Conservation (phyloP, 1,140 invertebrate species). For the Danaus plexippus region DNA sequence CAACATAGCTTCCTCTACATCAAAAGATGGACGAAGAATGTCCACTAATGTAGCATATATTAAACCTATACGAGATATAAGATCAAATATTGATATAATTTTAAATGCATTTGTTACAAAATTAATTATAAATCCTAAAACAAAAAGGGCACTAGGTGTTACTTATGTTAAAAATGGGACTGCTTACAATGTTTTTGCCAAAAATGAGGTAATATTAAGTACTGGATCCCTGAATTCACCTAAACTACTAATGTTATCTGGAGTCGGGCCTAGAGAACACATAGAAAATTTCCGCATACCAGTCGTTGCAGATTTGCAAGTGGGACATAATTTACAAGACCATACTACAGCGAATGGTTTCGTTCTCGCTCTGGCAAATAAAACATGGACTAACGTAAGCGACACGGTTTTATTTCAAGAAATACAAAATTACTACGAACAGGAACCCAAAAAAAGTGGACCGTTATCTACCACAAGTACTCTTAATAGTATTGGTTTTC, state of each 20-base stretch:
- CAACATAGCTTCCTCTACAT: constrained; percentile 74
- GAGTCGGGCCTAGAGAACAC: constrained; percentile 77
- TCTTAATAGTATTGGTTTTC: constrained; percentile 64
- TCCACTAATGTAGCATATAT: constrained; percentile 83
- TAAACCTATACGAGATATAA: constrained; percentile 75
- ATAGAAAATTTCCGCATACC: constrained; percentile 9
- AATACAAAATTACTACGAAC: constrained; percentile 54
- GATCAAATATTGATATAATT: constrained; percentile 79
- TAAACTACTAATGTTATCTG: constrained; percentile 81
- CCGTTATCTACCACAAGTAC: constrained; percentile 64
- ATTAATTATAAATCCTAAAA: constrained; percentile 78
- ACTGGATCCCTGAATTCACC: constrained; percentile 80
- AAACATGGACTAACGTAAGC: constrained; percentile 48
- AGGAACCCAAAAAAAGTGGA: constrained; percentile 40
- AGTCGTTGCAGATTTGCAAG: constrained; percentile 64
- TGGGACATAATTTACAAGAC: constrained; percentile 84
- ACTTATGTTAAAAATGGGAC: constrained; percentile 74
- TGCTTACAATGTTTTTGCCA: constrained; percentile 61
- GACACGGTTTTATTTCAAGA: constrained; percentile 62
- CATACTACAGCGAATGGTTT: constrained; percentile 74
- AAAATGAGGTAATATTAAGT: constrained; percentile 80
- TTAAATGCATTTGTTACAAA: constrained; percentile 79
- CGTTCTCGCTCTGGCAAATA: constrained; percentile 66
- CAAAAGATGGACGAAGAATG: constrained; percentile 74
- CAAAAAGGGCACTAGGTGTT: constrained; percentile 79